Conservation (phyloP, 37 sponge, comb jelly and placozoan genomes). For the Theonella swinhoei region DNA sequence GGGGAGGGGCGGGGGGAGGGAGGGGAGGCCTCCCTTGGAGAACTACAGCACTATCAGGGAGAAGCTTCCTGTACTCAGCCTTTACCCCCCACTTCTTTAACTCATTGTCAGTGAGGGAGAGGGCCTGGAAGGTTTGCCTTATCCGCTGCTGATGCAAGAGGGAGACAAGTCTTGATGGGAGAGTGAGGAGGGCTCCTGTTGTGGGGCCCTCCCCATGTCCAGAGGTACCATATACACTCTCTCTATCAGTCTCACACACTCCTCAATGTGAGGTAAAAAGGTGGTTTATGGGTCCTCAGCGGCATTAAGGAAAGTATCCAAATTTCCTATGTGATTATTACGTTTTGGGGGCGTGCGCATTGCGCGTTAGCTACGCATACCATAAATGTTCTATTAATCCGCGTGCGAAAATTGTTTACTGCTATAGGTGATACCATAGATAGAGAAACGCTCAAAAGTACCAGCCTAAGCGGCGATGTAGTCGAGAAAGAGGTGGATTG, state of each 20-base stretch:
- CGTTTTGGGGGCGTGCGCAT: too few relatives aligned
- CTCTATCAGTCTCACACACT: conserved; percentile 36
- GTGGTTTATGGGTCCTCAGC: too few relatives aligned
- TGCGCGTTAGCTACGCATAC: too few relatives aligned
- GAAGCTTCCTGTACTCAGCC: neutral
- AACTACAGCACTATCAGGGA: neutral
- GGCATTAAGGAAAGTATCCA: too few relatives aligned
- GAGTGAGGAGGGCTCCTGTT: too few relatives aligned
- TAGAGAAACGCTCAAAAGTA: too few relatives aligned
- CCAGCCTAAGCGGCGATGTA: too few relatives aligned
- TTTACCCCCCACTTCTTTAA: conserved; percentile 35
- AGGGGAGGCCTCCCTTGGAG: neutral
- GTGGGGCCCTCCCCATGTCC: neutral
- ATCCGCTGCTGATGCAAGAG: conserved; percentile 21
- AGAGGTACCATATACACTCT: conserved; percentile 19
- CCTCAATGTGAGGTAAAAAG: conserved; percentile 32
- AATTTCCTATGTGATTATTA: too few relatives aligned
- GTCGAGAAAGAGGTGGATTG: too few relatives aligned
- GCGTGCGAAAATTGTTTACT: too few relatives aligned
- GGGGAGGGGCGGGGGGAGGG: neutral
- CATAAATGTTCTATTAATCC: too few relatives aligned
- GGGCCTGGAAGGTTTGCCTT: conserved; percentile 25
- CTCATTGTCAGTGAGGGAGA: conserved; percentile 19
- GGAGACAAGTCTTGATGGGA: neutral
- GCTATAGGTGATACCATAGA: too few relatives aligned